Evolutionary conservation across 2,888 invertebrate species (phyloP).

Genomic region (Plemyria rubiginata): DNA sequence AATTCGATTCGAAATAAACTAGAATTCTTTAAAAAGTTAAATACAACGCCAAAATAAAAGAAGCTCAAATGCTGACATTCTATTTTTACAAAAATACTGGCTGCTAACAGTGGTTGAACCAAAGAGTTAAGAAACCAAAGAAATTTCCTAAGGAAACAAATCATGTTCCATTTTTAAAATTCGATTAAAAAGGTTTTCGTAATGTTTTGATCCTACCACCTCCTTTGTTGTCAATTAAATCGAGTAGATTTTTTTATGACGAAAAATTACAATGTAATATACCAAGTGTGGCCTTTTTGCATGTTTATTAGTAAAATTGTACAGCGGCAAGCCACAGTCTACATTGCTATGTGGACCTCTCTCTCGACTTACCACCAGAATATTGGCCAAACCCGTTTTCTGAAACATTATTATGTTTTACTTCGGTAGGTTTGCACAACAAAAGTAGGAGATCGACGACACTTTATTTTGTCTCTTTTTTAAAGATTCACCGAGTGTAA

Average conservation of each 20-base stretch:
- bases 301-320: constrained; percentile 24
- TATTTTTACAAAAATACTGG: background rate
- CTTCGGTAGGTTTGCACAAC: constrained; percentile 2
- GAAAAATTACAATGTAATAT: constrained; percentile 13
- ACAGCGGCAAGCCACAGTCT: constrained; percentile 46
- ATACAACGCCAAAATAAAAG: too few relatives aligned
- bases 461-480: too few relatives aligned
- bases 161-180: background rate
- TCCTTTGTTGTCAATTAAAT: constrained; percentile 1
- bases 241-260: constrained; percentile 13
- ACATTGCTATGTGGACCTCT: constrained; percentile 44
- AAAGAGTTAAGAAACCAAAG: too few relatives aligned
- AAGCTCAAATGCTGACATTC: too few relatives aligned
- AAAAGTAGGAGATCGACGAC: background rate
- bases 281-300: constrained; percentile 10
- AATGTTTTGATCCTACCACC: background rate
- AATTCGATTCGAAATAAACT: too few relatives aligned
- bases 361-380: constrained; percentile 75
- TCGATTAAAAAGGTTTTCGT: background rate
- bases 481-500: too few relatives aligned
- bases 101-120: too few relatives aligned
- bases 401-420: constrained; percentile 61
- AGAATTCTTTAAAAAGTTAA: too few relatives aligned
- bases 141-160: too few relatives aligned
- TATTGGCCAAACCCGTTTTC: constrained; percentile 72